A percentile compares a stretch with the other conserved stretches of the same genome.
phyloP scores from a whole-genome alignment of 64 coral and sea anemone genomes.

The Porites australiensis region DNA sequence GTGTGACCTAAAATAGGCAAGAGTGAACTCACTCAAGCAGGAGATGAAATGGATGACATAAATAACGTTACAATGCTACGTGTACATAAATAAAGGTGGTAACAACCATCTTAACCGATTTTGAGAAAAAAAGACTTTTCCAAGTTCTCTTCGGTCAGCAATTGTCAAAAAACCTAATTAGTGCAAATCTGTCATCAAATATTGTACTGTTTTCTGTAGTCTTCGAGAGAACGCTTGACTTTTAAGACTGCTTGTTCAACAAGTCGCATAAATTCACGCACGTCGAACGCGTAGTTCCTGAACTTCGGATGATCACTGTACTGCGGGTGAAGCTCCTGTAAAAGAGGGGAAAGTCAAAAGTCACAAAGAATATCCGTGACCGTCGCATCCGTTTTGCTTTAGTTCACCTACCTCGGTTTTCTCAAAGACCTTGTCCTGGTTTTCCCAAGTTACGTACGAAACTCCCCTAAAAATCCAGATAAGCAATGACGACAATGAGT shows the following conservation, averaged over 20 bases:
- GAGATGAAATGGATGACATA: too few species aligned
- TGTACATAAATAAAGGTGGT: too few species aligned
- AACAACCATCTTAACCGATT: too few species aligned
- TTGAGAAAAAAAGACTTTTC: too few species aligned
- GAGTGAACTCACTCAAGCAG: too few species aligned
- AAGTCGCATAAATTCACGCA: conserved; percentile 86
- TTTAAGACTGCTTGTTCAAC: conserved; percentile 60
- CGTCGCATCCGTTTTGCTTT: too few species aligned
- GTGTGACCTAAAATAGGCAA: too few species aligned
- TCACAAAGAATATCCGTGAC: too few species aligned
- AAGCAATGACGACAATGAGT: not conserved
- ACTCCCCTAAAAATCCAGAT: conserved; percentile 56
- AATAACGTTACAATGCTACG: too few species aligned
- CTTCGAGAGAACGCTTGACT: conserved; percentile 54
- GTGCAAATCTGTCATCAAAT: not conserved
- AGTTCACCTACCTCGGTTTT: conserved; percentile 72
- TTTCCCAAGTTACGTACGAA: conserved; percentile 84
- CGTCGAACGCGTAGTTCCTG: conserved; percentile 98
- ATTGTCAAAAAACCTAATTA: too few species aligned
- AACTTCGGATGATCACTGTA: conserved; percentile 93
- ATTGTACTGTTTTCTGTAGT: not conserved
- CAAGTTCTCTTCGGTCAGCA: too few species aligned
- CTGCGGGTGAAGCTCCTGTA: conserved; percentile 81
- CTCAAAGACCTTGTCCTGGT: conserved; percentile 81
- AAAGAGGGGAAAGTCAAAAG: not conserved